These are phyloP conservation scores for Corbicula japonica DNA, from an alignment of 2,888 invertebrate species.

Conservation along the genomic window DNA sequence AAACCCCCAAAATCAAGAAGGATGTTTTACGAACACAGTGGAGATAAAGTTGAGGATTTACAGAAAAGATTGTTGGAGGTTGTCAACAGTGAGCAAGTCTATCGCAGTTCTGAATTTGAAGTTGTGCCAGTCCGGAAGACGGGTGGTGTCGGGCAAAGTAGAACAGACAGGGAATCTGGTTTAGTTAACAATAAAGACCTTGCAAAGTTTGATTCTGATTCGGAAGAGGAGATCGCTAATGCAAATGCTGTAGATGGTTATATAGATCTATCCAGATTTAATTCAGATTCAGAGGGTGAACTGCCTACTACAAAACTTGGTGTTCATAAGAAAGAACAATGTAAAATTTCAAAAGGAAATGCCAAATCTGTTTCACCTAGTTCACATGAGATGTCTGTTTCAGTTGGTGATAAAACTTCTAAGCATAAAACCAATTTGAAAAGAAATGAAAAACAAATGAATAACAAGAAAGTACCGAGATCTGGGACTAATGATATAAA, in stretches of 20 bases:
- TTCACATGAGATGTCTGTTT: too few relatives aligned
- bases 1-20: constrained; percentile 3
- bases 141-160: not conserved
- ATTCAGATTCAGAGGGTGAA: constrained; percentile 50
- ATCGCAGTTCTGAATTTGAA: constrained; percentile 21
- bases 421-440: too few relatives aligned
- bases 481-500: too few relatives aligned
- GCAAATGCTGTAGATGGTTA: not conserved
- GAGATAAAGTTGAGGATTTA: not conserved
- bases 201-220: constrained; percentile 52
- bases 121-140: constrained; percentile 18
- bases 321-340: not conserved
- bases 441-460: too few relatives aligned
- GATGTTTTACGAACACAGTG: not conserved
- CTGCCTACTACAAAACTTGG: not conserved
- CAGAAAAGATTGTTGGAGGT: constrained; percentile 11
- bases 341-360: constrained; percentile 6
- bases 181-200: constrained; percentile 10
- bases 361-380: not conserved
- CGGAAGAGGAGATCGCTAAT: constrained; percentile 19
- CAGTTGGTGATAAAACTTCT: not conserved
- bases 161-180: not conserved
- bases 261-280: constrained; percentile 45
- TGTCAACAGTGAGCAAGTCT: constrained; percentile 5
- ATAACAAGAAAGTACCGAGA: too few relatives aligned